A percentile compares a stretch with the other conserved stretches of the same genome.
phyloP scores from a whole-genome alignment of 2,888 invertebrate genomes.

The Cepaea hortensis region DNA sequence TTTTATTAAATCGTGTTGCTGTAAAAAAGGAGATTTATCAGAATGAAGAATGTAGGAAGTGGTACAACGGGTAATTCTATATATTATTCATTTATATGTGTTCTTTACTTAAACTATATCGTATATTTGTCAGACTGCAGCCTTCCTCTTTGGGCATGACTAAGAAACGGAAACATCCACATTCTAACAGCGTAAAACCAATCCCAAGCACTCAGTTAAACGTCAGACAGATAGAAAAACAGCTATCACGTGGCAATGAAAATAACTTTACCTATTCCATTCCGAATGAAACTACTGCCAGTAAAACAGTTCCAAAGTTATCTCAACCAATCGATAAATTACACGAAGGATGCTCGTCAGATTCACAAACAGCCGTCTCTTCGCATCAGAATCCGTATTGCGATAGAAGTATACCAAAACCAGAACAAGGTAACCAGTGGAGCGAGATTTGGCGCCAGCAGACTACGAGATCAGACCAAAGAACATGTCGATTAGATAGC shows the following conservation, averaged over 20 bases:
- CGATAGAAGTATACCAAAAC: not conserved
- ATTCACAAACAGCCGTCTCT: not conserved
- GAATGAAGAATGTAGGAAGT: too few relatives aligned
- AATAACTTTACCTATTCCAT: not conserved
- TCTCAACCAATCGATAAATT: not conserved
- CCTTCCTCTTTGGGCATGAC: conserved; percentile 7
- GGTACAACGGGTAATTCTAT: too few relatives aligned
- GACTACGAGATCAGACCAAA: not conserved
- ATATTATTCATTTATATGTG: too few relatives aligned
- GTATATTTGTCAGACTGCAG: conserved; percentile 15
- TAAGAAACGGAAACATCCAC: conserved; percentile 27
- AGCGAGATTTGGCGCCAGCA: not conserved
- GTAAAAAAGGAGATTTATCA: too few relatives aligned
- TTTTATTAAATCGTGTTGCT: too few relatives aligned
- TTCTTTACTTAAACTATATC: not conserved
- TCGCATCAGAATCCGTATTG: not conserved
- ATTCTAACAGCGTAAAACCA: not conserved
- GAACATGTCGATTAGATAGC: not conserved
- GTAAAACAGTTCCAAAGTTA: not conserved
- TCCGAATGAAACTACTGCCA: not conserved
- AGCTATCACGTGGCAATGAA: conserved; percentile 5
- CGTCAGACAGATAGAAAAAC: conserved; percentile 20
- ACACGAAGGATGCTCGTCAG: not conserved
- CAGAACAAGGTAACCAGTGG: not conserved
- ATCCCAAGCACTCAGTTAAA: conserved; percentile 30